phyloP scores from a whole-genome alignment of 2,888 invertebrate species.

The Microplitis manilae region DNA sequence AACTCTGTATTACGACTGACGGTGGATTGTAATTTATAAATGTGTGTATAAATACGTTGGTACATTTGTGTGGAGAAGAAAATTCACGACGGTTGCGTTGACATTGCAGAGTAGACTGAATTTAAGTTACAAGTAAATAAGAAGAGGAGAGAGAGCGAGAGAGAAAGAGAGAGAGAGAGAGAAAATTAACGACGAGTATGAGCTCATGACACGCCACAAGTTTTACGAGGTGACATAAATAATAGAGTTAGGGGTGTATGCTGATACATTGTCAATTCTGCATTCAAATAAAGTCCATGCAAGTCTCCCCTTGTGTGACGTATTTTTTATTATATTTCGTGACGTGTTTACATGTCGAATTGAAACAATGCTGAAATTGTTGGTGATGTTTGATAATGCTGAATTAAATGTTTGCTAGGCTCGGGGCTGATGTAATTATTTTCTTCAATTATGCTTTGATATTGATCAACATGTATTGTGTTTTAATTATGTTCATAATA shows the following conservation, averaged over 20 bases:
- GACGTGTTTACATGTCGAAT: conserved; percentile 10
- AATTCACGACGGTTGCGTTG: neutral
- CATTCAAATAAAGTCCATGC: neutral
- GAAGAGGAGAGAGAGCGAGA: neutral
- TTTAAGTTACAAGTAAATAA: neutral
- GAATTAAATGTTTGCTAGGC: neutral
- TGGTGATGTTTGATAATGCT: neutral
- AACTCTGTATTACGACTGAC: neutral
- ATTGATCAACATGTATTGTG: neutral
- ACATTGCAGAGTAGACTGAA: neutral
- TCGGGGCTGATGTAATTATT: neutral
- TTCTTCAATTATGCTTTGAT: conserved; percentile 1
- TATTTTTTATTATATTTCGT: neutral
- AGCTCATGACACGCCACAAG: conserved; percentile 67
- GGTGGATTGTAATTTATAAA: neutral
- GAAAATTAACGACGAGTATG: conserved; percentile 53
- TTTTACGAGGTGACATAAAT: conserved; percentile 69
- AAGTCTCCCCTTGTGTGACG: neutral
- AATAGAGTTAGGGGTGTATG: conserved; percentile 65
- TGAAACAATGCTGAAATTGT: conserved; percentile 7
- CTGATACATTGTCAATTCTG: conserved; percentile 66
- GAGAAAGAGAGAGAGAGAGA: conserved; percentile 19
- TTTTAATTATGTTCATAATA: neutral
- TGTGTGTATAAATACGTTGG: neutral
- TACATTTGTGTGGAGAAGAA: neutral